phyloP scores from a whole-genome alignment of 2,797 vertebrate species.

The Pipistrellus pipistrellus region DNA sequence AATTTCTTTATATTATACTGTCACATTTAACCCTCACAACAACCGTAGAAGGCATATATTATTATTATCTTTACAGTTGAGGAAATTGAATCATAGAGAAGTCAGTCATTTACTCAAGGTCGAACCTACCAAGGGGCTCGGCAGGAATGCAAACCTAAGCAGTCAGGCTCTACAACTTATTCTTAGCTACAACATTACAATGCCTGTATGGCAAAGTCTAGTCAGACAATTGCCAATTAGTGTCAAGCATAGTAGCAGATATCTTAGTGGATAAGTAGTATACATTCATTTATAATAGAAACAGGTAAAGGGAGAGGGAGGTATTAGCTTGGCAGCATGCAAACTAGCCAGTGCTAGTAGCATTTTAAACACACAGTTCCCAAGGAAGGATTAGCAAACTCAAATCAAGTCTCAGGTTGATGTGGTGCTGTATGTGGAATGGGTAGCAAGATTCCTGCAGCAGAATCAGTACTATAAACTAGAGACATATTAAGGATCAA shows the following conservation, averaged over 20 bases:
- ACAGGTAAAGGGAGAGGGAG: neutral
- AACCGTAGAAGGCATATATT: neutral
- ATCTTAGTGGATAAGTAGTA: neutral
- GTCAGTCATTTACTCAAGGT: neutral
- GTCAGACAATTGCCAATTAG: neutral
- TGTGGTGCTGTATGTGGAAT: neutral
- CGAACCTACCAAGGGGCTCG: neutral
- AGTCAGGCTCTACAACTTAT: neutral
- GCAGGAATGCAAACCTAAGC: neutral
- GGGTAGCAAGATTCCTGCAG: neutral
- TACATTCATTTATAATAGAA: neutral
- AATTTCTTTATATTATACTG: neutral
- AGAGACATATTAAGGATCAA: neutral
- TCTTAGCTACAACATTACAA: neutral
- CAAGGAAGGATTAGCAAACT: neutral
- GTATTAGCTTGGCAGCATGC: neutral
- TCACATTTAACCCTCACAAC: neutral
- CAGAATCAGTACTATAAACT: slow-evolving; percentile 11
- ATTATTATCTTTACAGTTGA: neutral
- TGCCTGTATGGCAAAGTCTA: neutral
- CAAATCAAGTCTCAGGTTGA: neutral
- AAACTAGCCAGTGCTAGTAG: neutral
- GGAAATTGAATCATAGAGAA: neutral
- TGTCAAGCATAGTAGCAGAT: neutral
- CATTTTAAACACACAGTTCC: neutral